Evolutionary conservation across 1,140 invertebrate genomes (phyloP).

Genomic region (Drosophila parabipectinata): DNA sequence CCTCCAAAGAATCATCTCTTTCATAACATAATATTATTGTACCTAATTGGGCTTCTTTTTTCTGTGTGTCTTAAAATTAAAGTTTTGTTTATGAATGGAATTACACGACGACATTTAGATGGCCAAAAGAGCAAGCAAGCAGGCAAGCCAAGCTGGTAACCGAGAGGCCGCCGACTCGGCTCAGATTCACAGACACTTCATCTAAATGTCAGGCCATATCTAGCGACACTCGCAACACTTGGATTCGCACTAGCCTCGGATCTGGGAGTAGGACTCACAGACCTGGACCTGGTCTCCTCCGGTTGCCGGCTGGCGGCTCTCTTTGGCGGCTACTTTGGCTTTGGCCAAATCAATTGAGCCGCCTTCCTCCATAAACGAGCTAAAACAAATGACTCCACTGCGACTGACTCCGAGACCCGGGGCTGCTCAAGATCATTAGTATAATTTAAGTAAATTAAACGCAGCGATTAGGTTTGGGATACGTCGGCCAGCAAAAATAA

Average conservation of each 20-base stretch:
- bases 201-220: slow-evolving; percentile 83
- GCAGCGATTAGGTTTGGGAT: slow-evolving; percentile 81
- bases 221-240: slow-evolving; percentile 79
- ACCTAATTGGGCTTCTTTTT: not conserved
- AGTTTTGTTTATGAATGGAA: slow-evolving; percentile 83
- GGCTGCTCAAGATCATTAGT: slow-evolving; percentile 80
- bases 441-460: slow-evolving; percentile 84
- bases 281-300: slow-evolving; percentile 16
- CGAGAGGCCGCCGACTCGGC: slow-evolving; percentile 43
- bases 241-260: slow-evolving; percentile 57
- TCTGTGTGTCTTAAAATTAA: slow-evolving; percentile 73
- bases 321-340: slow-evolving; percentile 80
- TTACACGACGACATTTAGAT: slow-evolving; percentile 60
- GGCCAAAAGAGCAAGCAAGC: slow-evolving; percentile 43
- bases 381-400: slow-evolving; percentile 74
- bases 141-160: slow-evolving; percentile 60
- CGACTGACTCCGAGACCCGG: slow-evolving; percentile 26
- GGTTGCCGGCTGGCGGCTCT: slow-evolving; percentile 51
- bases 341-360: slow-evolving; percentile 82
- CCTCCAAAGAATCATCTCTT: too few relatives aligned
- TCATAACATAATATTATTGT: too few relatives aligned
- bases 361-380: slow-evolving; percentile 75
- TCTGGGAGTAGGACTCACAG: slow-evolving; percentile 3
- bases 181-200: slow-evolving; percentile 82
- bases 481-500: slow-evolving; percentile 35